Evolutionary conservation across 2,113 vertebrate genomes (phyloP), one percentile per base, ranked within the genome.

Genomic region (Lasiurus borealis): DNA sequence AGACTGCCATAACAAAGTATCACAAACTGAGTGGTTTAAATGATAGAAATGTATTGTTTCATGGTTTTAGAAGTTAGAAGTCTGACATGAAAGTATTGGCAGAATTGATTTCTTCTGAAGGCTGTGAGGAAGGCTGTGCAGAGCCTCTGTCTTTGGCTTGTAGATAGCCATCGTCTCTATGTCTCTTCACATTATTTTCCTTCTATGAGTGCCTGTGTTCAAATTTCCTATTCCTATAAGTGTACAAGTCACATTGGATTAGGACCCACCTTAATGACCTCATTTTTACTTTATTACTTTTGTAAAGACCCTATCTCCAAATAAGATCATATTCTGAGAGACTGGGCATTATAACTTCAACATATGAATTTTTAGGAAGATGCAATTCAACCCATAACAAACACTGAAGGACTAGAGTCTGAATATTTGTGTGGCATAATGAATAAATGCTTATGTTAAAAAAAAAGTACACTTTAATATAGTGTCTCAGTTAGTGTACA

Each of bases 391-490:
- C n/a, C 48, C 40, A 21, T 88, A 83, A 59, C 19, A 69, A 59
- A 62, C 44, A 31, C 19, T 44, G 3, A 93, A 90, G 86, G 76
- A 64, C 21, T 75, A 78, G 72, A 71, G 57, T 81, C 48, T 91
- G 69, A 89, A 59, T 77, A 87, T 87, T 46, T 18, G 23, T 66
- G 11, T 50, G 44, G 44, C 36, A 75, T 85, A 36, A 31, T 73
- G 36, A 93, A 85, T 90, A 90, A 73, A 80, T 93, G 52, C 40
- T 93, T 48, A 57, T 88, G 27, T 40, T 75, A 29, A 40, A 85
- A 81, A 85, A 81, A 86, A 75, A 40, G 27, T 76, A 86, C 13
- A 52, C 40, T 86, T 76, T 16, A 71, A 31, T 54, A 59, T 59
- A 86, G 34, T 72, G 14, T 62, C 52, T 46, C 78, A 64, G 29